Percentiles rank a stretch among this genome's conserved stretches.
phyloP scores from a whole-genome alignment of 2,888 invertebrate species.

The Lasioglossum zephyrum region DNA sequence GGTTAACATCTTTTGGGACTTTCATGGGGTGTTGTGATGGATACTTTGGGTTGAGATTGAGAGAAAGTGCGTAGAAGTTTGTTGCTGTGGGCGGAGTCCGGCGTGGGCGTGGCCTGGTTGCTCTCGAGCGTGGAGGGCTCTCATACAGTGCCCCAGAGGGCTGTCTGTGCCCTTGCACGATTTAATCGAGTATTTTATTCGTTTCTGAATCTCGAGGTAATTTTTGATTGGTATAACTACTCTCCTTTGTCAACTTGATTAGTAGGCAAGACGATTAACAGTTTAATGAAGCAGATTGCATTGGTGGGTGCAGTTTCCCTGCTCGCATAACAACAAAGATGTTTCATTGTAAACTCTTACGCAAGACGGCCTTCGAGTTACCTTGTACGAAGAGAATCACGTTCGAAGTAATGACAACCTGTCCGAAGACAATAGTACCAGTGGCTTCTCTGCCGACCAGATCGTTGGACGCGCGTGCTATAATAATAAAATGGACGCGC shows the following conservation, averaged over 20 bases:
- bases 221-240: background rate
- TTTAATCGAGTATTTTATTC: background rate
- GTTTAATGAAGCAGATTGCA: constrained; percentile 7
- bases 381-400: background rate
- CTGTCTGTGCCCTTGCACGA: background rate
- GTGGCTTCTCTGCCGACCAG: background rate
- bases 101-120: background rate
- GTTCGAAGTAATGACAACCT: constrained; percentile 9
- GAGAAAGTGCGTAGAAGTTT: background rate
- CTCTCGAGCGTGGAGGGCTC: background rate
- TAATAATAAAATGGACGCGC: background rate
- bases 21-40: background rate
- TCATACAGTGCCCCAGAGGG: background rate
- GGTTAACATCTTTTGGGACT: background rate
- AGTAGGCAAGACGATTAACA: background rate
- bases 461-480: too few species aligned
- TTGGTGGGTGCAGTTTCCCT: background rate
- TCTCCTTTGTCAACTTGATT: background rate
- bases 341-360: background rate
- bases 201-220: background rate
- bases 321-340: constrained; percentile 5
- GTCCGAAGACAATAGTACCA: background rate
- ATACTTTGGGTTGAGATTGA: background rate
- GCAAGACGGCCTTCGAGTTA: constrained; percentile 4
- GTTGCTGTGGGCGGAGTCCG: background rate